These are phyloP conservation scores for Proisotoma minuta DNA, from an alignment of 2,888 invertebrate genomes.

Conservation along the genomic window DNA sequence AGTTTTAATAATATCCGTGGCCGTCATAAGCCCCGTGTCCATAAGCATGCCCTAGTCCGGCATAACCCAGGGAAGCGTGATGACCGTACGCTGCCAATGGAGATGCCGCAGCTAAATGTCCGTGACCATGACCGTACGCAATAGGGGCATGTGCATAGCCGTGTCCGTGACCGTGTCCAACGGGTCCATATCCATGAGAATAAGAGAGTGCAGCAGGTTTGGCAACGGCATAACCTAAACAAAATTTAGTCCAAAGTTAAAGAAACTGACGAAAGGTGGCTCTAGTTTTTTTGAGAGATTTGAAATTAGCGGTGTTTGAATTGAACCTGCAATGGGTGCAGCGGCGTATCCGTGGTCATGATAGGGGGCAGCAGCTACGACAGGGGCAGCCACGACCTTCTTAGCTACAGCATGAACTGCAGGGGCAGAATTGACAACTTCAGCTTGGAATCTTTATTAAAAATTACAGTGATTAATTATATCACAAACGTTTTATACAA, in stretches of 20 bases:
- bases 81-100: too few species aligned
- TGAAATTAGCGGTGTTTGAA: too few species aligned
- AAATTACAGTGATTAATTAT: not conserved
- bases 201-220: constrained; percentile 1
- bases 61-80: not conserved
- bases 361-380: not conserved
- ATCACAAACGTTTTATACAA: not conserved
- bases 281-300: too few species aligned
- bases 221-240: constrained; percentile 9
- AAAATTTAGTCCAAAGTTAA: not conserved
- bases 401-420: constrained; percentile 22
- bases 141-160: not conserved
- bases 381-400: constrained; percentile 11
- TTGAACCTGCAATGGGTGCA: not conserved
- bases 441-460: constrained; percentile 10
- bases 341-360: constrained; percentile 7
- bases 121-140: constrained; percentile 7
- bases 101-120: not conserved
- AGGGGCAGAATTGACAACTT: constrained; percentile 16
- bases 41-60: not conserved
- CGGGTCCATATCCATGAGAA: not conserved
- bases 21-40: not conserved
- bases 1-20: not conserved
- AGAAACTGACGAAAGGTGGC: too few species aligned
- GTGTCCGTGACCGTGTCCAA: constrained; percentile 5